phyloP scores from a whole-genome alignment of 2,888 invertebrate species.

The Pardosa pseudoannulata region DNA sequence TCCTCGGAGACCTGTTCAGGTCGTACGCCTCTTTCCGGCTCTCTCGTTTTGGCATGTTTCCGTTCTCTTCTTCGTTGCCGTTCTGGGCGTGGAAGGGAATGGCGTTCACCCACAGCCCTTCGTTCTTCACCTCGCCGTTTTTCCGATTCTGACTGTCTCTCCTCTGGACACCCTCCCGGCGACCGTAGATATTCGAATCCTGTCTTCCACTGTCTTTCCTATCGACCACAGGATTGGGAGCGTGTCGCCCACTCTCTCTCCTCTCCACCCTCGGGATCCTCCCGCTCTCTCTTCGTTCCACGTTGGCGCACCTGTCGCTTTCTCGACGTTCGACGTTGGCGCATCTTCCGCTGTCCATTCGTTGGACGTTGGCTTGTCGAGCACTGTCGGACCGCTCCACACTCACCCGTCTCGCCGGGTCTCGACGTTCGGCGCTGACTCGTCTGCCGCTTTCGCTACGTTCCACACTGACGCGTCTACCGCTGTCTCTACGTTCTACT shows the following conservation, averaged over 20 bases:
- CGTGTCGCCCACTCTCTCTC: background rate
- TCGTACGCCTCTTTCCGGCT: background rate
- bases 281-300: conserved; percentile 18
- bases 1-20: conserved; percentile 37
- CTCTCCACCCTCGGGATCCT: conserved; percentile 6
- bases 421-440: background rate
- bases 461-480: background rate
- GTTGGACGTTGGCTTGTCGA: background rate
- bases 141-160: background rate
- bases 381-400: background rate
- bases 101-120: conserved; percentile 54
- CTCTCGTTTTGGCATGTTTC: conserved; percentile 19
- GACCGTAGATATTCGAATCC: background rate
- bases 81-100: conserved; percentile 15
- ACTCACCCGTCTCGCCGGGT: background rate
- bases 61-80: conserved; percentile 34
- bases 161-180: background rate
- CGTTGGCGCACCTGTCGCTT: background rate
- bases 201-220: conserved; percentile 6
- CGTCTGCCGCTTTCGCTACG: conserved; percentile 10
- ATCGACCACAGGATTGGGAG: background rate
- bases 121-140: background rate
- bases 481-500: conserved; percentile 32
- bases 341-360: background rate
- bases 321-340: background rate